Conservation (phyloP, 2,113 vertebrate species). For the Eretmochelys imbricata region DNA sequence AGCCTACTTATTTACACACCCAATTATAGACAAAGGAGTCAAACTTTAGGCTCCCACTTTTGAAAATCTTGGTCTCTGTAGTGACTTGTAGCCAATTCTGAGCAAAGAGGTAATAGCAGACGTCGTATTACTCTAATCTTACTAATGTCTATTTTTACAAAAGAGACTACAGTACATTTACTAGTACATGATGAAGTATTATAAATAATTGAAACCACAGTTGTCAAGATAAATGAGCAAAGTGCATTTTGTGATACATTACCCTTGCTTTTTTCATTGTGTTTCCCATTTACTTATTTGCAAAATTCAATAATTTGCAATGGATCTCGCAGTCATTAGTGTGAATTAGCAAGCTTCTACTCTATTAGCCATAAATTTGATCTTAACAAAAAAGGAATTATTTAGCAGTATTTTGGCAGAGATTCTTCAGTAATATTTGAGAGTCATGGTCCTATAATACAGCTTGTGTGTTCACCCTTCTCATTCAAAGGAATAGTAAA, state of each 20-base stretch:
- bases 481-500: not conserved
- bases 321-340: slow-evolving; percentile 57
- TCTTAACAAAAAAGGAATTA: slow-evolving; percentile 66
- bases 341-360: slow-evolving; percentile 62
- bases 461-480: slow-evolving; percentile 28
- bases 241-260: slow-evolving; percentile 74
- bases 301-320: slow-evolving; percentile 67
- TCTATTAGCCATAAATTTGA: slow-evolving; percentile 55
- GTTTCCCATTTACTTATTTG: slow-evolving; percentile 59
- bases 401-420: slow-evolving; percentile 51
- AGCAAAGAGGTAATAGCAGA: slow-evolving; percentile 25
- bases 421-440: slow-evolving; percentile 36
- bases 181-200: slow-evolving; percentile 26
- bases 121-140: slow-evolving; percentile 49
- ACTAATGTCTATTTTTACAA: slow-evolving; percentile 58
- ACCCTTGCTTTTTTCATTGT: slow-evolving; percentile 60
- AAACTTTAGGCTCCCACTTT: slow-evolving; percentile 16
- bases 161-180: slow-evolving; percentile 55
- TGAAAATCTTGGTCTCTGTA: not conserved
- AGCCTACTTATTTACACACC: not conserved
- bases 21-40: not conserved
- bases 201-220: slow-evolving; percentile 74
- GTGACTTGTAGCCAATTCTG: slow-evolving; percentile 32
- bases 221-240: slow-evolving; percentile 73
- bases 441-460: not conserved